These are phyloP conservation scores for Lasioglossum pauxillum DNA, from an alignment of 2,888 invertebrate genomes.

Conservation along the genomic window DNA sequence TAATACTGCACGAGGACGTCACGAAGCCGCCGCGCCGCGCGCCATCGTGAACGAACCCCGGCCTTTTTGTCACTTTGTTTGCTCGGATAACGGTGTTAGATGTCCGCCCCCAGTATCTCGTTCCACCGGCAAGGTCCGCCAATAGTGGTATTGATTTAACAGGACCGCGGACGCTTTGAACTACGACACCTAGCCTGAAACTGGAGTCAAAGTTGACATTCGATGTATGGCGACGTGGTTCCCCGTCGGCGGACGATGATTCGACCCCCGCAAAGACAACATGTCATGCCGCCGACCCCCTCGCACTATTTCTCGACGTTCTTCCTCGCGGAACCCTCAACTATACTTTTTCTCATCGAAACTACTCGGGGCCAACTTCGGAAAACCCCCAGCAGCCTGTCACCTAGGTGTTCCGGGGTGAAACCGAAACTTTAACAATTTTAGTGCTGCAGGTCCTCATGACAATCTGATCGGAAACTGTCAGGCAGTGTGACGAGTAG, in stretches of 20 bases:
- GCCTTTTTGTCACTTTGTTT: constrained; percentile 42
- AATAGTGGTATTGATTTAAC: constrained; percentile 67
- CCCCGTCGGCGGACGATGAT: constrained; percentile 1
- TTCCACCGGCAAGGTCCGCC: constrained; percentile 17
- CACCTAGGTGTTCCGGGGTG: too few relatives aligned
- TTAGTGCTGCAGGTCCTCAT: too few relatives aligned
- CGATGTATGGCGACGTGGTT: constrained; percentile 19
- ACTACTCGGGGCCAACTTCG: neutral
- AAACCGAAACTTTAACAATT: too few relatives aligned
- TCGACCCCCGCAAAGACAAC: constrained; percentile 26
- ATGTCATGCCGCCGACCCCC: neutral
- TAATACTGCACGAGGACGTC: neutral
- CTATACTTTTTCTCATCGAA: constrained; percentile 11
- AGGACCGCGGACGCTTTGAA: constrained; percentile 57
- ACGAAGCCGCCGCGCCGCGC: neutral
- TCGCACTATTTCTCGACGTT: neutral
- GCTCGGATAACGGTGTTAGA: constrained; percentile 34
- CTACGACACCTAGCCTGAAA: constrained; percentile 53
- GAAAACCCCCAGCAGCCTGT: neutral
- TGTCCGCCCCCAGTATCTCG: constrained; percentile 32
- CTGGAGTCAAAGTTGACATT: constrained; percentile 52
- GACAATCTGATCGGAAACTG: too few relatives aligned
- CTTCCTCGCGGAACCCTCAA: neutral
- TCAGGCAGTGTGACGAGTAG: too few relatives aligned
- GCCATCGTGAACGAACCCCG: neutral